These are phyloP conservation scores for Agriopis aurantiaria DNA, from an alignment of 2,888 invertebrate genomes.

Conservation along the genomic window DNA sequence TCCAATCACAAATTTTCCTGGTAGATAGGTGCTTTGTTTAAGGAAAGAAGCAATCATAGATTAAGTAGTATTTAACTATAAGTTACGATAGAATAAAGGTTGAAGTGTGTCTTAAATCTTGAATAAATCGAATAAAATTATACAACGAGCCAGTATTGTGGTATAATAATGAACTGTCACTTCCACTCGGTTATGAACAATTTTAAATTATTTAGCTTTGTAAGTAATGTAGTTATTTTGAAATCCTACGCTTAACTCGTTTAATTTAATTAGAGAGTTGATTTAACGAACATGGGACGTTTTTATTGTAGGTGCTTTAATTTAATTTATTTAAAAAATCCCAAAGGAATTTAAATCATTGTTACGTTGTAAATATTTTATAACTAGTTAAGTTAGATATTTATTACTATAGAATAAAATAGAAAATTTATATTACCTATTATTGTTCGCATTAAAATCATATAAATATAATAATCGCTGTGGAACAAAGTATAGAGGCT, in stretches of 20 bases:
- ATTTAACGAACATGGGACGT: constrained; percentile 32
- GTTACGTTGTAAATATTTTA: constrained; percentile 65
- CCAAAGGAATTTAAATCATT: constrained; percentile 49
- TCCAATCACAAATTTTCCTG: constrained; percentile 62
- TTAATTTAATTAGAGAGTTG: constrained; percentile 46
- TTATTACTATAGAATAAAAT: constrained; percentile 44
- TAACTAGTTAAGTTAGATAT: constrained; percentile 49
- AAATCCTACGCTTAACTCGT: constrained; percentile 47
- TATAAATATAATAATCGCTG: constrained; percentile 32
- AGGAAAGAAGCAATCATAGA: constrained; percentile 65
- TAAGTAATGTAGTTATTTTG: constrained; percentile 47
- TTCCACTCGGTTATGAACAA: constrained; percentile 59
- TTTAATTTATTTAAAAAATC: constrained; percentile 37
- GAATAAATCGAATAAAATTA: constrained; percentile 63
- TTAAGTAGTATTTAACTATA: constrained; percentile 52
- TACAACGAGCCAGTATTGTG: constrained; percentile 72
- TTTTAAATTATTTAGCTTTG: constrained; percentile 47
- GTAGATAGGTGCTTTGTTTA: constrained; percentile 70
- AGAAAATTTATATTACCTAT: constrained; percentile 34
- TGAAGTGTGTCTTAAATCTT: constrained; percentile 61
- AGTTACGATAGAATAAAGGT: constrained; percentile 51
- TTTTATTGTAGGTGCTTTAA: constrained; percentile 46
- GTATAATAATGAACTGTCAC: constrained; percentile 55
- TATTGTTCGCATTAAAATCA: constrained; percentile 39
- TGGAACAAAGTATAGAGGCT: constrained; percentile 33